A percentile compares a stretch with the other conserved stretches of the same genome.
phyloP scores from a whole-genome alignment of 2,888 invertebrate species.

The Phortica magna region DNA sequence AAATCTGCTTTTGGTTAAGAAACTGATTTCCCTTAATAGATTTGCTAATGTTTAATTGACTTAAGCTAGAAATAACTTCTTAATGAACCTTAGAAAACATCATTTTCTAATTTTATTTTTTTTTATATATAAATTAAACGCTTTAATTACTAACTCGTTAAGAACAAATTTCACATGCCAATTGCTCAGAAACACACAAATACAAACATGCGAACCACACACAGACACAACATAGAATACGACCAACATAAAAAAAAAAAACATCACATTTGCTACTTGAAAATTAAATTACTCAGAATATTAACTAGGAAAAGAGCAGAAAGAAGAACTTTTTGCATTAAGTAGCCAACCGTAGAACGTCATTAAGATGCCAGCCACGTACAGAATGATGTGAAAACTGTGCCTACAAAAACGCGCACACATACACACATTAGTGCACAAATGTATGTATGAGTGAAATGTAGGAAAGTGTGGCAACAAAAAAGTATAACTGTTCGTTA shows the following conservation, averaged over 20 bases:
- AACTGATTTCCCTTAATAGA: neutral
- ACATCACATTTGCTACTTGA: slow-evolving; percentile 2
- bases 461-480: neutral
- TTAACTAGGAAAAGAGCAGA: slow-evolving; percentile 18
- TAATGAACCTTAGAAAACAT: no score
- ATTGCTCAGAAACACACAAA: neutral
- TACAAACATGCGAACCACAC: neutral
- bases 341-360: slow-evolving; percentile 43
- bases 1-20: neutral
- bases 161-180: neutral
- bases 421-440: neutral
- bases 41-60: no score
- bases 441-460: neutral
- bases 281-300: slow-evolving; percentile 30
- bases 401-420: slow-evolving; percentile 45
- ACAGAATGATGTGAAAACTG: slow-evolving; percentile 60
- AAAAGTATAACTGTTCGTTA: neutral
- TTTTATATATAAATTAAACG: neutral
- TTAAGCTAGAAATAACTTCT: no score
- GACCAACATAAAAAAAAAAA: neutral
- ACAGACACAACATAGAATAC: neutral
- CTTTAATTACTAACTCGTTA: neutral
- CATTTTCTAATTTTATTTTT: no score
- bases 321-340: slow-evolving; percentile 50
- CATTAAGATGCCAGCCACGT: slow-evolving; percentile 65